Evolutionary conservation across 2,113 vertebrate genomes (phyloP).

Genomic region (Nipponia nippon): DNA sequence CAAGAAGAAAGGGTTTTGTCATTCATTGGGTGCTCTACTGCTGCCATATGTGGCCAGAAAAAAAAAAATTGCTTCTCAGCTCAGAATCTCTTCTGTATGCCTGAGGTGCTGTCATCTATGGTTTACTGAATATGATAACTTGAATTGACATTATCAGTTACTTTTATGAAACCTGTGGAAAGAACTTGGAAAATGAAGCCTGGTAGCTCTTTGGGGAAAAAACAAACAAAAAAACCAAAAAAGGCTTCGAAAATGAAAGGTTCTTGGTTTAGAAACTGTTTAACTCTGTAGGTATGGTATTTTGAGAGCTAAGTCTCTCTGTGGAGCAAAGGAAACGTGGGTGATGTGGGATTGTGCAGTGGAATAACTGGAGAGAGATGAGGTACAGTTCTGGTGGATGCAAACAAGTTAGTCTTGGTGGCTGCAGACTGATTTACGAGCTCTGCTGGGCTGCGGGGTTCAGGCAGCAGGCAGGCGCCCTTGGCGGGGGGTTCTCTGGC

Average conservation of each 20-base stretch:
- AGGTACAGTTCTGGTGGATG: background rate
- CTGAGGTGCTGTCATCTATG: constrained; percentile 36
- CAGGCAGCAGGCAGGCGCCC: background rate
- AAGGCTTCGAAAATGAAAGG: background rate
- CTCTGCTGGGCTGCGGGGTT: background rate
- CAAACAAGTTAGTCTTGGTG: background rate
- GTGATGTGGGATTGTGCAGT: background rate
- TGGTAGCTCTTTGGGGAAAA: background rate
- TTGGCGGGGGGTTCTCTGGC: background rate
- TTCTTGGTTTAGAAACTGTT: background rate
- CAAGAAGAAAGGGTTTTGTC: background rate
- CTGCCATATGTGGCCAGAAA: constrained; percentile 19
- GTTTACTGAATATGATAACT: background rate
- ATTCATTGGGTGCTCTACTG: background rate
- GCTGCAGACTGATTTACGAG: background rate
- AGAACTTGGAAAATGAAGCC: background rate
- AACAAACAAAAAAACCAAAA: too few species aligned
- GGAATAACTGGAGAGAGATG: background rate
- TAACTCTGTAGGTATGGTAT: background rate
- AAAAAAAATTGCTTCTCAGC: background rate
- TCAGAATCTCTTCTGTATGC: background rate
- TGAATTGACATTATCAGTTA: constrained; percentile 39
- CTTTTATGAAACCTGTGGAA: background rate
- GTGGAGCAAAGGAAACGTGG: background rate
- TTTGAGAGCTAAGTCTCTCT: background rate